Evolutionary conservation across 2,888 invertebrate species (phyloP).

Genomic region (Chymomyza caudatula): DNA sequence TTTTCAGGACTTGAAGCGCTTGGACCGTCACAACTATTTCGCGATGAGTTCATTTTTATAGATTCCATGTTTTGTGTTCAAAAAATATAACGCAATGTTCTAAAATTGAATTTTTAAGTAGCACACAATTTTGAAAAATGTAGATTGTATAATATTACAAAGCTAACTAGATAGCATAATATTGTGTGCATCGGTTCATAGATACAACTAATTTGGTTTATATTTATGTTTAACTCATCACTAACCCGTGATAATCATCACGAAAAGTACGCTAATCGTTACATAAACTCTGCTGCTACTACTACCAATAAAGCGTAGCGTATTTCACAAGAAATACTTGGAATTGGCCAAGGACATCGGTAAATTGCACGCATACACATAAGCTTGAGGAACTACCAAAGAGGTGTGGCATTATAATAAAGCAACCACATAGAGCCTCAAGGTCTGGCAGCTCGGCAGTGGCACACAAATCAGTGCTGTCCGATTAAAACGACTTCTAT

Average conservation of each 20-base stretch:
- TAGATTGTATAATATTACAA: too few relatives aligned
- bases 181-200: too few relatives aligned
- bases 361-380: slow-evolving; percentile 53
- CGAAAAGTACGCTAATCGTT: neutral
- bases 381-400: neutral
- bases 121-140: too few relatives aligned
- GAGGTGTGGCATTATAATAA: neutral
- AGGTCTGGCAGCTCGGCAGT: neutral
- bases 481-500: neutral
- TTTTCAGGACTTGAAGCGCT: too few relatives aligned
- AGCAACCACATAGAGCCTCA: neutral
- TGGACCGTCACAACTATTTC: too few relatives aligned
- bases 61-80: too few relatives aligned
- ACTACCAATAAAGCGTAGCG: slow-evolving; percentile 5
- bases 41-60: too few relatives aligned
- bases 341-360: slow-evolving; percentile 58
- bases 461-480: neutral
- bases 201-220: neutral
- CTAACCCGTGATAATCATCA: neutral
- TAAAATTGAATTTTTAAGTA: too few relatives aligned
- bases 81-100: too few relatives aligned
- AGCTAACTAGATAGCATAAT: too few relatives aligned
- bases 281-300: slow-evolving; percentile 1
- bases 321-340: slow-evolving; percentile 52
- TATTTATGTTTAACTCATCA: neutral